Evolutionary conservation across 2,113 vertebrate species (phyloP).

Genomic region (Pseudolaguvia tuberculata): DNA sequence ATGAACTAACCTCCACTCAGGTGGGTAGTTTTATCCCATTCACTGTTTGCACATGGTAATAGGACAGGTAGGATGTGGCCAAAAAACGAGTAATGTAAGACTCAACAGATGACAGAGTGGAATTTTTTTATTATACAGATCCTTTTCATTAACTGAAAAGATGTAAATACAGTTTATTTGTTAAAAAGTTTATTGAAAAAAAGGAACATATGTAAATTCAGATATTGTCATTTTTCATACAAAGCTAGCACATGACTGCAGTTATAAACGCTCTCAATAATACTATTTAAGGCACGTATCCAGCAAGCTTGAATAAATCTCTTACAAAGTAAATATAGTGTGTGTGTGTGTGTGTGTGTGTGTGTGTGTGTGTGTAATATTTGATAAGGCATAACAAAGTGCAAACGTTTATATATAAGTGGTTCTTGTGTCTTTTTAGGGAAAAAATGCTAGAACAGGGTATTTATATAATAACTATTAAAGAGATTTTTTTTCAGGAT

Average conservation of each 20-base stretch:
- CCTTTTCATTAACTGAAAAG: not conserved
- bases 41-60: constrained; percentile 45
- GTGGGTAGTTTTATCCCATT: not conserved
- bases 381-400: not conserved
- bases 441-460: no score
- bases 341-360: no score
- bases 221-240: not conserved
- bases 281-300: not conserved
- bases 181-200: not conserved
- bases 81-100: not conserved
- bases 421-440: no score
- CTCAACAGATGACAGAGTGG: constrained; percentile 3
- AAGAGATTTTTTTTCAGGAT: no score
- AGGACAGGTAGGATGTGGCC: constrained; percentile 17
- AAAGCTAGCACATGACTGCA: not conserved
- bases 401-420: not conserved
- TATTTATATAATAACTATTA: no score
- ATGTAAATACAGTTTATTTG: not conserved
- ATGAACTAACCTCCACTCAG: not conserved
- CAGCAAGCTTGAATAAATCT: not conserved
- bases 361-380: no score
- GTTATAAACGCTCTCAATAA: no score
- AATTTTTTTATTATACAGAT: not conserved
- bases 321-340: not conserved
- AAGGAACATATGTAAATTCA: not conserved